Conservation (phyloP, 2,113 vertebrate species). For the Motacilla alba region DNA sequence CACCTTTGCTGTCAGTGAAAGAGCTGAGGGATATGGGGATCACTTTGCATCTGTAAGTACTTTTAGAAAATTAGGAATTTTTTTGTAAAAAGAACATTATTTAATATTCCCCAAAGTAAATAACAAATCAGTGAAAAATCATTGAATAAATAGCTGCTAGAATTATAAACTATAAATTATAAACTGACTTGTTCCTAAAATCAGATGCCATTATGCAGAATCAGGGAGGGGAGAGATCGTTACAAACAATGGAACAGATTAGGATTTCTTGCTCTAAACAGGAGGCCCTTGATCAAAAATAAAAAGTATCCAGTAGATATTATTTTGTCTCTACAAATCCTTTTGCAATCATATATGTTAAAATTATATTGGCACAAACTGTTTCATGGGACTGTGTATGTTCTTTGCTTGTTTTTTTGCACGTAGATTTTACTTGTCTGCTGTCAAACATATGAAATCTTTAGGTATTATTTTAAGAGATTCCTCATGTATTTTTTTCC, state of each 20-base stretch:
- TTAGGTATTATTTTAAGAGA: not conserved
- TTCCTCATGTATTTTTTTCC: not conserved
- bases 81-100: not conserved
- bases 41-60: constrained; percentile 90
- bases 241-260: not conserved
- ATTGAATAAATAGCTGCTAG: not conserved
- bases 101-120: not conserved
- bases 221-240: not conserved
- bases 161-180: not conserved
- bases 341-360: not conserved
- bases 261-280: not conserved
- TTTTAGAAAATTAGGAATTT: not conserved
- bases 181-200: not conserved
- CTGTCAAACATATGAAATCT: not conserved
- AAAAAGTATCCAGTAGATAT: not conserved
- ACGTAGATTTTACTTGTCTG: not conserved
- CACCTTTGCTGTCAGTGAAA: constrained; percentile 93
- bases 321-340: not conserved
- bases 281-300: not conserved
- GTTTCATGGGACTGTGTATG: not conserved
- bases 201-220: not conserved
- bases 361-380: not conserved
- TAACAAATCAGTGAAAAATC: not conserved
- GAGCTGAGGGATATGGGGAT: constrained; percentile 98
- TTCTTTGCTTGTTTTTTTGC: not conserved